phyloP scores from a whole-genome alignment of 2,113 vertebrate genomes.

The western clawed frog (Xenopus tropicalis) region DNA sequence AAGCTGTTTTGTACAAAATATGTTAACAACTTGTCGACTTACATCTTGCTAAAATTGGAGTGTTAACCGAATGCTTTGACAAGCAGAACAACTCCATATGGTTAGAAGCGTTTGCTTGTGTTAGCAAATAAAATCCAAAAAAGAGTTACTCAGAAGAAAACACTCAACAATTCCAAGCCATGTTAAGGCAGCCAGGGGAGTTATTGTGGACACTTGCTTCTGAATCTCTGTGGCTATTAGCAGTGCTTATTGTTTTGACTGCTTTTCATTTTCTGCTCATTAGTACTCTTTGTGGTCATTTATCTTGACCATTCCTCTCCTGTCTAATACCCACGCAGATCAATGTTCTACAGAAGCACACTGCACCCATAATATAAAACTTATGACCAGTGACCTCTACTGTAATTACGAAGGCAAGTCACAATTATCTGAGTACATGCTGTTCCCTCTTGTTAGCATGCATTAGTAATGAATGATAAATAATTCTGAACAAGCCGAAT shows the following conservation, averaged over 20 bases:
- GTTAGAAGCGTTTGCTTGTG: not conserved
- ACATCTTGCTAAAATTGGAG: no score
- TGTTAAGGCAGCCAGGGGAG: not conserved
- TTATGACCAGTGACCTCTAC: conserved; percentile 16
- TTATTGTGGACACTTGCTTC: not conserved
- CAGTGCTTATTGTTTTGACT: not conserved
- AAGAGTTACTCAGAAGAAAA: not conserved
- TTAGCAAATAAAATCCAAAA: not conserved
- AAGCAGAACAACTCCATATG: not conserved
- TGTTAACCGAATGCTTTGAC: not conserved
- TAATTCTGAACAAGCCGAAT: not conserved
- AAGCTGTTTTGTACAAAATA: not conserved
- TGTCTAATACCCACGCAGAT: not conserved
- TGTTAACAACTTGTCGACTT: not conserved
- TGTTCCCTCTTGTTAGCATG: not conserved
- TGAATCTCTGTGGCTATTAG: not conserved
- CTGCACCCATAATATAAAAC: not conserved
- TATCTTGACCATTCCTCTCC: not conserved
- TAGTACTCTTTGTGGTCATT: not conserved
- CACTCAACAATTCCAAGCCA: not conserved
- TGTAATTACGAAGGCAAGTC: conserved; percentile 2
- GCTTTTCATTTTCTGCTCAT: not conserved
- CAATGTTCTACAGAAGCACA: conserved; percentile 1
- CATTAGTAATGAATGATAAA: conserved; percentile 4
- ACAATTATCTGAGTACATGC: conserved; percentile 6